Percentiles rank a stretch among this genome's conserved stretches.
phyloP scores from a whole-genome alignment of 2,113 vertebrate species.

The Cyphomyrus plagiostoma region DNA sequence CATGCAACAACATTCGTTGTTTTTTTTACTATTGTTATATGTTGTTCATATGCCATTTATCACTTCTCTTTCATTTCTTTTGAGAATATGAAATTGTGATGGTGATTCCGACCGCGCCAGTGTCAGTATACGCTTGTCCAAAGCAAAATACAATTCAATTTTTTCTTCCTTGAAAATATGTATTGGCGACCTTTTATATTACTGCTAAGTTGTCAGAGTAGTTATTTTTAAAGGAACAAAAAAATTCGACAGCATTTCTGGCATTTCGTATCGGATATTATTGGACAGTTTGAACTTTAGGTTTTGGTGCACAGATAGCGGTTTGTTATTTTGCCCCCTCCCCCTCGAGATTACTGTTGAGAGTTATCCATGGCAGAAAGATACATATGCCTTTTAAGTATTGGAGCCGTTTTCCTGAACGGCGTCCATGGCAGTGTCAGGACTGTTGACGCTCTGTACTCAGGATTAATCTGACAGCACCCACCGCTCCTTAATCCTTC shows the following conservation, averaged over 20 bases:
- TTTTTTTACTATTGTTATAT: background rate
- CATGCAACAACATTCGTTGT: background rate
- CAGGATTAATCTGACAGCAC: slow-evolving; percentile 79
- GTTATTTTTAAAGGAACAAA: background rate
- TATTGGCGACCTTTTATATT: background rate
- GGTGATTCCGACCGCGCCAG: background rate
- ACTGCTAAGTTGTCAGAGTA: background rate
- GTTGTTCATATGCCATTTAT: background rate
- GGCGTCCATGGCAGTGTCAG: slow-evolving; percentile 77
- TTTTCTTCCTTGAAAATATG: background rate
- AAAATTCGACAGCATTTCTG: slow-evolving; percentile 2
- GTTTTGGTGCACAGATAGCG: slow-evolving; percentile 5
- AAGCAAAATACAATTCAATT: background rate
- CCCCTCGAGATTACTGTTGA: slow-evolving; percentile 32
- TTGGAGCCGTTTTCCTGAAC: slow-evolving; percentile 57
- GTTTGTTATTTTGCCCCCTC: slow-evolving; percentile 12
- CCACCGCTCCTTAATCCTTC: slow-evolving; percentile 75
- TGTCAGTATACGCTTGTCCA: background rate
- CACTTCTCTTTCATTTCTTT: background rate
- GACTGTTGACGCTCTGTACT: slow-evolving; percentile 69
- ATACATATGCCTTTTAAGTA: slow-evolving; percentile 44
- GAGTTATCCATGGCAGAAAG: slow-evolving; percentile 46
- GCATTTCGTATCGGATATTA: background rate
- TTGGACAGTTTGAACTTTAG: slow-evolving; percentile 9
- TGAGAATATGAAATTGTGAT: background rate